Percentiles rank a stretch among this genome's conserved stretches.
These are phyloP conservation scores for Chrysemys picta DNA, from an alignment of 2,113 vertebrate genomes.

Conservation along the genomic window DNA sequence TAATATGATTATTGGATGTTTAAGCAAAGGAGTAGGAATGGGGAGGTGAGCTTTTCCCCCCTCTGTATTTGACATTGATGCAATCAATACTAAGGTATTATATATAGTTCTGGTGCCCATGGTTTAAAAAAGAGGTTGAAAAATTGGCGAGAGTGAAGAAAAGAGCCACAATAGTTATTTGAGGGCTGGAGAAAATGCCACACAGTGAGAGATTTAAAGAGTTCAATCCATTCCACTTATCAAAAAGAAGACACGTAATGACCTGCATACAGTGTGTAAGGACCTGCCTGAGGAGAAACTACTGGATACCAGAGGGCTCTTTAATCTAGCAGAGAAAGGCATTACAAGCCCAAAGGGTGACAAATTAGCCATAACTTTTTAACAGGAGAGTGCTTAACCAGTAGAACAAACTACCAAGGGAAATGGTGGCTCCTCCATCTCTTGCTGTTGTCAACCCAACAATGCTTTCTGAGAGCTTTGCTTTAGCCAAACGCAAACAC, in stretches of 20 bases:
- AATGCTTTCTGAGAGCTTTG: background rate
- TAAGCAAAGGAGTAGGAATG: background rate
- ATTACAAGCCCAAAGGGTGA: background rate
- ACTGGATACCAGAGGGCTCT: background rate
- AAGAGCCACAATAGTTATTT: background rate
- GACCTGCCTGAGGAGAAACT: background rate
- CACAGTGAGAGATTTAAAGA: background rate
- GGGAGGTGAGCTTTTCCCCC: background rate
- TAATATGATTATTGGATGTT: background rate
- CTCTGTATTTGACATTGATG: background rate
- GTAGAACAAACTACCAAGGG: background rate
- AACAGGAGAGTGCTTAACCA: background rate
- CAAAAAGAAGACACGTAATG: background rate
- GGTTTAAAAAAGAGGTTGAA: accelerated
- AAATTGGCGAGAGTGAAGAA: background rate
- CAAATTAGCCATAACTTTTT: accelerated
- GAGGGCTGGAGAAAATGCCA: background rate
- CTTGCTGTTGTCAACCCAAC: background rate
- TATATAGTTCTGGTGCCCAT: background rate
- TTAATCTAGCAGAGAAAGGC: background rate
- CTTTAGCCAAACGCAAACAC: background rate
- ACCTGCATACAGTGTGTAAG: background rate
- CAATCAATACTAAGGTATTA: background rate
- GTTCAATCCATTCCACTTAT: background rate
- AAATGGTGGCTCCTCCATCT: background rate